Evolutionary conservation across 92 coral and sea anemone species (phyloP).

Genomic region (Metridium senile): DNA sequence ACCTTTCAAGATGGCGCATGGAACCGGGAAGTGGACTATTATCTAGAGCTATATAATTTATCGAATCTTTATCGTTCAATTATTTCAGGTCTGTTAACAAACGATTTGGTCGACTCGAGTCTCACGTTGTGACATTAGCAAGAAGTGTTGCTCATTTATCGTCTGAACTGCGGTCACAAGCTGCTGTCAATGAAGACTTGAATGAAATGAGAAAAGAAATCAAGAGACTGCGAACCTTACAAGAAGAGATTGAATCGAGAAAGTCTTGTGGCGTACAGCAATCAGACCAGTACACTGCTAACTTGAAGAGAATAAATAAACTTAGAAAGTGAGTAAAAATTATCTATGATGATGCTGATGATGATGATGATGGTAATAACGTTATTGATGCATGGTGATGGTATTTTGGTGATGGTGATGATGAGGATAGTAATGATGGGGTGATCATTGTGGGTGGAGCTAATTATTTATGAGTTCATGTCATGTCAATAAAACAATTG

Average conservation of each 20-base stretch:
- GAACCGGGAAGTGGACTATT: too few species aligned
- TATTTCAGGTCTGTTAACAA: constrained; percentile 81
- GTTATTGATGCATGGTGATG: background rate
- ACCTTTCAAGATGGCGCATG: too few species aligned
- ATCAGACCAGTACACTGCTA: constrained; percentile 43
- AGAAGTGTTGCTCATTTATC: constrained; percentile 92
- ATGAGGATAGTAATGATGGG: background rate
- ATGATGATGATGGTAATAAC: background rate
- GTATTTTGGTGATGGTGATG: background rate
- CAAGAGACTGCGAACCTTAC: constrained; percentile 48
- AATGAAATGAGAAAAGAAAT: constrained; percentile 82
- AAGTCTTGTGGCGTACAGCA: constrained; percentile 35
- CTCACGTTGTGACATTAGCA: constrained; percentile 94
- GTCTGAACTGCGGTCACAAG: constrained; percentile 92
- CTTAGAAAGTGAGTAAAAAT: constrained; percentile 66
- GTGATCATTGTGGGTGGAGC: background rate
- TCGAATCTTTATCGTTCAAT: background rate
- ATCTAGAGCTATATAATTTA: too few species aligned
- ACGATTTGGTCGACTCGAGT: constrained; percentile 87
- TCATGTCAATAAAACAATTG: too few species aligned
- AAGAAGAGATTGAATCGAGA: constrained; percentile 35
- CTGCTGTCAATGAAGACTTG: constrained; percentile 79
- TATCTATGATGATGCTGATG: background rate
- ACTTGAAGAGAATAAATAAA: constrained; percentile 73
- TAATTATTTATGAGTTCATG: too few species aligned